Percentiles rank a stretch among this genome's conserved stretches.
These are phyloP conservation scores for Melanostoma scalare DNA, from an alignment of 2,888 invertebrate species.

Conservation along the genomic window DNA sequence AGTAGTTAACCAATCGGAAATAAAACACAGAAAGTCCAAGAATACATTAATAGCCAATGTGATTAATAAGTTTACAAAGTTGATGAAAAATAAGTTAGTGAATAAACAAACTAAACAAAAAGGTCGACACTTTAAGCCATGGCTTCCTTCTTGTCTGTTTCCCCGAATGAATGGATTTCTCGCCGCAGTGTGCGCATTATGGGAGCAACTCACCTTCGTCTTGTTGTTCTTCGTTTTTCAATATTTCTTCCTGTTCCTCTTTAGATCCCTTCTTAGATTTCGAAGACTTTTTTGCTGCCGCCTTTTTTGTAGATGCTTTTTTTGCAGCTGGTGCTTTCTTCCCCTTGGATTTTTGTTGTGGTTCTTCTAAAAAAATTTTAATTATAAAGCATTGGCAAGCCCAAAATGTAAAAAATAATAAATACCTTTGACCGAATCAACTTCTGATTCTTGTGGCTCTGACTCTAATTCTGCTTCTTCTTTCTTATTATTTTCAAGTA, in stretches of 20 bases:
- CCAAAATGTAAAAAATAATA: background rate
- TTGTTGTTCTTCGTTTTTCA: constrained; percentile 39
- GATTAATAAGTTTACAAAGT: constrained; percentile 45
- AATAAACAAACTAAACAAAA: constrained; percentile 38
- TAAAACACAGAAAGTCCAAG: constrained; percentile 59
- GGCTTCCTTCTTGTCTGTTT: constrained; percentile 47
- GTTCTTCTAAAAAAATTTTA: constrained; percentile 18
- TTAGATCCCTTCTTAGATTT: constrained; percentile 36
- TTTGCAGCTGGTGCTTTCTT: constrained; percentile 74
- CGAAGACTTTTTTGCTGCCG: constrained; percentile 67
- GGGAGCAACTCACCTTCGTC: constrained; percentile 63
- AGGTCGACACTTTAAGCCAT: constrained; percentile 49
- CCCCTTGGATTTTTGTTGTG: constrained; percentile 41
- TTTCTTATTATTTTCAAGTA: constrained; percentile 16
- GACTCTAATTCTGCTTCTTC: constrained; percentile 14
- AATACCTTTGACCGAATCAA: constrained; percentile 50
- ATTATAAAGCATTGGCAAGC: background rate
- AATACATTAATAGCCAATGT: constrained; percentile 64
- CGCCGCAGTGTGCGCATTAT: constrained; percentile 35
- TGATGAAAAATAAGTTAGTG: constrained; percentile 45
- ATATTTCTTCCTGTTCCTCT: constrained; percentile 40
- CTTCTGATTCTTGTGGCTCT: constrained; percentile 42
- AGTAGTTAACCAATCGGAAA: constrained; percentile 11
- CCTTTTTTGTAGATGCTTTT: constrained; percentile 39
- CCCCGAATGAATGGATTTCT: constrained; percentile 27